phyloP scores from a whole-genome alignment of 1,140 invertebrate genomes.

The Kradibia gibbosae region DNA sequence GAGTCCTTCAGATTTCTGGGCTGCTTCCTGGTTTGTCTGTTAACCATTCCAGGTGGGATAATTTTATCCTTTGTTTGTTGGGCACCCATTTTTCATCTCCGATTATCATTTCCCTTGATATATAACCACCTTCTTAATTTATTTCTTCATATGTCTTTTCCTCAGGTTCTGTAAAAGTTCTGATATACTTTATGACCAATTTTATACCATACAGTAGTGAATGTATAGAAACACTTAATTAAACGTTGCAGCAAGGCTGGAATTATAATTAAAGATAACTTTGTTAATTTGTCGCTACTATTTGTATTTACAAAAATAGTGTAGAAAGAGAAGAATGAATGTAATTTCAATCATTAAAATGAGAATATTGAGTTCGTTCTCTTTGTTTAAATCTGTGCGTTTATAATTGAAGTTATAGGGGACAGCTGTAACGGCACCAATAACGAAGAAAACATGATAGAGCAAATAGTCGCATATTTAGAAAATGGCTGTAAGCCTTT shows the following conservation, averaged over 20 bases:
- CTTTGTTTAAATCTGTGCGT: background rate
- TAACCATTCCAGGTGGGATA: constrained; percentile 77
- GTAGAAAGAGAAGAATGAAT: background rate
- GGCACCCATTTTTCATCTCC: constrained; percentile 81
- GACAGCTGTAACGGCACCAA: background rate
- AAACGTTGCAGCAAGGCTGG: background rate
- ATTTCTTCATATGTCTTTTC: background rate
- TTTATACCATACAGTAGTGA: background rate
- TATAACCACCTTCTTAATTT: constrained; percentile 30
- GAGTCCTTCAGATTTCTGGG: constrained; percentile 83
- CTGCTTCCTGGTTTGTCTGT: constrained; percentile 79
- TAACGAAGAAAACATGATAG: background rate
- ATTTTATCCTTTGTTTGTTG: constrained; percentile 90
- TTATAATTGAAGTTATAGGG: background rate
- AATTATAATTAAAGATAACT: background rate
- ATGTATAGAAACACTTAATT: background rate
- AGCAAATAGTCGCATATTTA: background rate
- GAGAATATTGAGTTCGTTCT: background rate
- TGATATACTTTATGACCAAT: background rate
- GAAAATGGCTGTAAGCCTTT: background rate
- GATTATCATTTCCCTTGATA: constrained; percentile 64
- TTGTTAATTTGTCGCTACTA: background rate
- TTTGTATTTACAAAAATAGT: background rate
- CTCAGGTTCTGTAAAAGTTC: background rate
- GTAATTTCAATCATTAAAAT: background rate